Conservation (phyloP, 2,113 vertebrate species). For the Tyto alba region DNA sequence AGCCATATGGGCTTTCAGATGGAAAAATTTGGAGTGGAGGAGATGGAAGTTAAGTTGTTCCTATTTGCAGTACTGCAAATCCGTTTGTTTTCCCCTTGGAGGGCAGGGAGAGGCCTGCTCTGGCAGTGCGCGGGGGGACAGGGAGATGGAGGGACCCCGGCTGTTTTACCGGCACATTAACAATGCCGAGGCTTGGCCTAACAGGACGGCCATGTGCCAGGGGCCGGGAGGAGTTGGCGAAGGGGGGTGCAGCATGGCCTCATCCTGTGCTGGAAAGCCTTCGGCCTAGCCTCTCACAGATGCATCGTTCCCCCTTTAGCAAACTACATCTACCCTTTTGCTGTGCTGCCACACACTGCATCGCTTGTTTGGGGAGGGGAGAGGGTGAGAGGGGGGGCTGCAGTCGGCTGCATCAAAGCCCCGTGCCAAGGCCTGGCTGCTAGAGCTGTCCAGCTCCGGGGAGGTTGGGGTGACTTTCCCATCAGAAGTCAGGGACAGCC, state of each 20-base stretch:
- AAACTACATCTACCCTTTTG: accelerated
- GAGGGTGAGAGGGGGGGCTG: neutral
- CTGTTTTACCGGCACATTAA: accelerated
- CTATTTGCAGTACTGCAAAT: constrained; percentile 60
- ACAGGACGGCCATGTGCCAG: accelerated
- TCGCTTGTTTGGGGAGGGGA: neutral
- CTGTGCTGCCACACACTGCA: neutral
- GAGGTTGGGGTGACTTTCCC: neutral
- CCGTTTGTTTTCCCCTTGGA: constrained; percentile 29
- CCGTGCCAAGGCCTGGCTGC: neutral
- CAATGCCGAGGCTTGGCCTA: accelerated
- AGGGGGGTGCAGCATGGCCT: neutral
- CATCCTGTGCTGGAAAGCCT: accelerated
- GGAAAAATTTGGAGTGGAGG: constrained; percentile 58
- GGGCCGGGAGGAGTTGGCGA: accelerated
- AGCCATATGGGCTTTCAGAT: constrained; percentile 71
- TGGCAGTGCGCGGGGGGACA: accelerated
- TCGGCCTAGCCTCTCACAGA: neutral
- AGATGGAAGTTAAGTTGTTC: constrained; percentile 64
- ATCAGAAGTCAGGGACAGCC: neutral
- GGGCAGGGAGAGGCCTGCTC: neutral
- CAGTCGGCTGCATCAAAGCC: neutral
- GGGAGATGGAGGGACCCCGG: neutral
- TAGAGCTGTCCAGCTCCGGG: neutral
- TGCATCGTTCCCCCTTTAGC: accelerated